A percentile compares a stretch with the other conserved stretches of the same genome.
phyloP scores from a whole-genome alignment of 2,113 vertebrate species.

The Oxyura jamaicensis region DNA sequence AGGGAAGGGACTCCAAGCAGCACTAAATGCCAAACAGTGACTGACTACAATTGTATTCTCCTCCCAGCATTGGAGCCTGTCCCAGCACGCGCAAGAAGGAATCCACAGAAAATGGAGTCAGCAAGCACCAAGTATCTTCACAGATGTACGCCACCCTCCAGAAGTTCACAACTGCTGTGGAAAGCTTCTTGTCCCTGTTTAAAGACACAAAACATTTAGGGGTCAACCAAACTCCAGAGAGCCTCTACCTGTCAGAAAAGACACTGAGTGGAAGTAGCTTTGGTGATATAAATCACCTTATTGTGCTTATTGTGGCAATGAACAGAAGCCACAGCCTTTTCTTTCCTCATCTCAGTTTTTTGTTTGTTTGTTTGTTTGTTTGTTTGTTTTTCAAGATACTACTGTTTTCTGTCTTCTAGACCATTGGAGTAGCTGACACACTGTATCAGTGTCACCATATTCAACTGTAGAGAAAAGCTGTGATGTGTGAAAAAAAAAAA shows the following conservation, averaged over 20 bases:
- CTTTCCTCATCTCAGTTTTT: neutral
- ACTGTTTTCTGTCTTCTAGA: neutral
- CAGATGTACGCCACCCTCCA: neutral
- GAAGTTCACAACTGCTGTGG: neutral
- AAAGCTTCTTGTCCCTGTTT: neutral
- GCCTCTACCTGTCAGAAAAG: neutral
- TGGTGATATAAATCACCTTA: neutral
- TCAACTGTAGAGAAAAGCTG: neutral
- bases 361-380: neutral
- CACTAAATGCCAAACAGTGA: neutral
- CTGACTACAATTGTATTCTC: neutral
- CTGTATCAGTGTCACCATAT: rapidly evolving
- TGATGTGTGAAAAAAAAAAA: neutral
- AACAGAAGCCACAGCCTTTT: neutral
- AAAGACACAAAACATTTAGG: rapidly evolving
- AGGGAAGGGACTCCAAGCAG: neutral
- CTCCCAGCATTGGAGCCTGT: neutral
- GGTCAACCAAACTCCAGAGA: neutral
- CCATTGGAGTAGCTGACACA: neutral
- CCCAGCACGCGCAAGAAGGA: neutral
- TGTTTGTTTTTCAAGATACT: neutral
- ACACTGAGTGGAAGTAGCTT: neutral
- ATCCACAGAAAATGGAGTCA: neutral
- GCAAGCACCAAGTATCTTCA: neutral
- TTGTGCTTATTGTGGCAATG: neutral